Conservation (phyloP, 2,113 vertebrate genomes). For the Camelus bactrianus region DNA sequence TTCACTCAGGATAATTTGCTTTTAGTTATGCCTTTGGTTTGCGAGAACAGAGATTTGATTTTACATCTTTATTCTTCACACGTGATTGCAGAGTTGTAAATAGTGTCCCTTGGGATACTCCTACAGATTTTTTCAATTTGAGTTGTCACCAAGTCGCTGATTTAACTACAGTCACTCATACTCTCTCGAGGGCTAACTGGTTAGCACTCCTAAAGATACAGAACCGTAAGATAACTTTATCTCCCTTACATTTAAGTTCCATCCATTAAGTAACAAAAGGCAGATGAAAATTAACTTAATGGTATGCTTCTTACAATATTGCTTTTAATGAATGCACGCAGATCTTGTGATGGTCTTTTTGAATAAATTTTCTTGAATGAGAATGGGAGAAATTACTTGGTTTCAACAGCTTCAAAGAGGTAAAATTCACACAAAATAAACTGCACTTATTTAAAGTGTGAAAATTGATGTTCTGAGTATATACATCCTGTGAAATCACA, state of each 20-base stretch:
- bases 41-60: neutral
- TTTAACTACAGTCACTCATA: neutral
- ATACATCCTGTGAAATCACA: neutral
- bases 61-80: neutral
- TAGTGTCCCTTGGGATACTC: neutral
- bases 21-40: neutral
- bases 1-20: neutral
- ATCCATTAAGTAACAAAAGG: neutral
- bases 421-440: neutral
- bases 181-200: neutral
- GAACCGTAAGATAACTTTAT: neutral
- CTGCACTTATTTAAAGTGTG: neutral
- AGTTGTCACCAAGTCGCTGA: neutral
- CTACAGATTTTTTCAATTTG: neutral
- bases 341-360: neutral
- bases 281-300: neutral
- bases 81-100: neutral
- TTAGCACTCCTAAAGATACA: neutral
- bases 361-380: neutral
- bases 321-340: neutral
- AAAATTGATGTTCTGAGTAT: neutral
- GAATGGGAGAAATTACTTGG: neutral
- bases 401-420: neutral
- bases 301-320: neutral
- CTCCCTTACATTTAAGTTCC: neutral